phyloP scores from a whole-genome alignment of 2,888 invertebrate species.

The Eudasyphora cyanicolor region DNA sequence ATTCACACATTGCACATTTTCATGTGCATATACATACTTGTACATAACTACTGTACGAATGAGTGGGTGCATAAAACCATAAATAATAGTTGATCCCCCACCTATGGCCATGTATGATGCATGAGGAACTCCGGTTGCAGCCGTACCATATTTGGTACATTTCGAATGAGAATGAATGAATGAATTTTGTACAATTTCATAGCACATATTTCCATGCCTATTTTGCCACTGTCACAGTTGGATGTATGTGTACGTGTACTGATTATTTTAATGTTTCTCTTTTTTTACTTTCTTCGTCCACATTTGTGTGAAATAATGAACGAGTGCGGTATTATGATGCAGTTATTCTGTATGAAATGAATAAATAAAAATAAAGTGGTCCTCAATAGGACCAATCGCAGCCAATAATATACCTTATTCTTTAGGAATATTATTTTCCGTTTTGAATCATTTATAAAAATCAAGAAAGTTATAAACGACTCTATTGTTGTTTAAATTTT shows the following conservation, averaged over 20 bases:
- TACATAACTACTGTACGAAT: background rate
- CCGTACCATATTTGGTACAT: background rate
- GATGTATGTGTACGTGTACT: background rate
- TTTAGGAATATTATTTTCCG: too few species aligned
- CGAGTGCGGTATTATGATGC: background rate
- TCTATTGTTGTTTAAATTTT: too few species aligned
- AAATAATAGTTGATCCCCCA: constrained; percentile 19
- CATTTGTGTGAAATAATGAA: too few species aligned
- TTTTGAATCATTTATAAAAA: too few species aligned
- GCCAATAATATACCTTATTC: too few species aligned
- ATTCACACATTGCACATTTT: constrained; percentile 17
- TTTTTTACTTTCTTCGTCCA: background rate
- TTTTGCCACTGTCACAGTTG: background rate
- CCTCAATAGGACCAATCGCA: too few species aligned
- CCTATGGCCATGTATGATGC: background rate
- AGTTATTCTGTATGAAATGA: background rate
- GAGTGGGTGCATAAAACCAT: background rate
- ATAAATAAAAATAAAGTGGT: too few species aligned
- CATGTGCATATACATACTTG: background rate
- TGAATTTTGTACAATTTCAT: background rate
- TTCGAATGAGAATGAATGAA: background rate
- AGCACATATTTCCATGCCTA: background rate
- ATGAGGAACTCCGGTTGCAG: background rate
- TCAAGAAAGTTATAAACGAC: too few species aligned
- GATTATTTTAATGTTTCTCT: background rate